A percentile compares a stretch with the other conserved stretches of the same genome.
phyloP scores from a whole-genome alignment of 1,140 invertebrate genomes.

The Drosophila micromelanica region DNA sequence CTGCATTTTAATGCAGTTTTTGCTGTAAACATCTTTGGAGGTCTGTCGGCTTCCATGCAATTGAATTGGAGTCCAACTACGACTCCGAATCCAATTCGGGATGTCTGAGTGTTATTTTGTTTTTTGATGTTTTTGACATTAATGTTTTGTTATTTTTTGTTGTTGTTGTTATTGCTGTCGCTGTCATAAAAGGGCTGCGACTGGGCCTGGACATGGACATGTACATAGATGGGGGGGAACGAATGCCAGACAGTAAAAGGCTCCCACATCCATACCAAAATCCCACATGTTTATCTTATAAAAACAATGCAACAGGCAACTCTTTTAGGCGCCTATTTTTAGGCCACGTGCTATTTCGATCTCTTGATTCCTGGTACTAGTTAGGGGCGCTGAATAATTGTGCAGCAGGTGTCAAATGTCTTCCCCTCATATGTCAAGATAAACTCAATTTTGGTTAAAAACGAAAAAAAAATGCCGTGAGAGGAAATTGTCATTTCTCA shows the following conservation, averaged over 20 bases:
- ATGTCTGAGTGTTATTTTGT: constrained; percentile 47
- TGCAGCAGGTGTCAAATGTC: constrained; percentile 79
- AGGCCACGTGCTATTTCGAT: constrained; percentile 29
- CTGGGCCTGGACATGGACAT: not conserved
- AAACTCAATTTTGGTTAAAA: constrained; percentile 14
- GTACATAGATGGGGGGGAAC: not conserved
- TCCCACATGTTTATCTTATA: constrained; percentile 57
- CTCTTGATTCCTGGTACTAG: constrained; percentile 61
- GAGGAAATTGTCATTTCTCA: constrained; percentile 72
- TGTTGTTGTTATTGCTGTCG: constrained; percentile 53
- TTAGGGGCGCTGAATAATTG: constrained; percentile 73
- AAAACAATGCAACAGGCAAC: constrained; percentile 62
- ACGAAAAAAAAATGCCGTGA: not conserved
- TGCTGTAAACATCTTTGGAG: constrained; percentile 69
- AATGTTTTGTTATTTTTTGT: constrained; percentile 73
- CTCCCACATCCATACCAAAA: constrained; percentile 34
- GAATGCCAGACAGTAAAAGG: constrained; percentile 17
- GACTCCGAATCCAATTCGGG: constrained; percentile 13
- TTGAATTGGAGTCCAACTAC: constrained; percentile 18
- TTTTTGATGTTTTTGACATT: constrained; percentile 80
- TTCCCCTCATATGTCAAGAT: constrained; percentile 45
- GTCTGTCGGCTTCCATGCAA: constrained; percentile 43
- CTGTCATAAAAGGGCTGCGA: constrained; percentile 68
- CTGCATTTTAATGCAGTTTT: constrained; percentile 75
- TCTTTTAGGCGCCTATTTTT: constrained; percentile 71